phyloP scores from a whole-genome alignment of 2,888 invertebrate genomes.

The Sicus ferrugineus region DNA sequence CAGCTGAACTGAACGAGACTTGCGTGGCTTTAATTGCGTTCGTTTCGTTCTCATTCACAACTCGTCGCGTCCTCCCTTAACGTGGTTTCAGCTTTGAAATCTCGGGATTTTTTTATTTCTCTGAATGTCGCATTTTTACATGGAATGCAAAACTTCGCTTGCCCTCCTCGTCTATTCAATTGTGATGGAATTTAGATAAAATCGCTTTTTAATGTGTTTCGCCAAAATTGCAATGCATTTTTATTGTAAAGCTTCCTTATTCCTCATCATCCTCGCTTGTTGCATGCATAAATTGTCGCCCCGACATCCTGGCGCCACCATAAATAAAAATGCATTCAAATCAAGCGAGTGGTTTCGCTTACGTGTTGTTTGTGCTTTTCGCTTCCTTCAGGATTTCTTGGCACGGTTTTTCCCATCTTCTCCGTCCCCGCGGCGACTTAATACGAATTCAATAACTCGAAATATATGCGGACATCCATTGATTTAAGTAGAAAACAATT shows the following conservation, averaged over 20 bases:
- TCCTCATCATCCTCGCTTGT: too few relatives aligned
- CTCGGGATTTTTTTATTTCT: too few relatives aligned
- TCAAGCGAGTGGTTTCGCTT: not conserved
- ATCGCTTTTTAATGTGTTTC: too few relatives aligned
- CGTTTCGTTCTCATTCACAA: too few relatives aligned
- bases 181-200: too few relatives aligned
- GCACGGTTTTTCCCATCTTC: not conserved
- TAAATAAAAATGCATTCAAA: constrained; percentile 18
- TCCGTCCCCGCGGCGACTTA: not conserved
- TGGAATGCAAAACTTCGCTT: too few relatives aligned
- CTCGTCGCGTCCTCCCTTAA: too few relatives aligned
- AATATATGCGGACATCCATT: constrained; percentile 48
- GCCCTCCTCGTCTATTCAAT: too few relatives aligned
- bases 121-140: too few relatives aligned
- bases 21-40: too few relatives aligned
- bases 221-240: not conserved
- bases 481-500: constrained; percentile 31
- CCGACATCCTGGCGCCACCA: constrained; percentile 14
- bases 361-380: not conserved
- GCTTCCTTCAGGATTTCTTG: not conserved
- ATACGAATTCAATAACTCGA: constrained; percentile 48
- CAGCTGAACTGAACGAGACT: too few relatives aligned
- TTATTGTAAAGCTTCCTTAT: not conserved
- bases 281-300: not conserved
- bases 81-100: too few relatives aligned